Evolutionary conservation across 2,113 vertebrate species (phyloP).

Genomic region (Alligator mississippiensis): DNA sequence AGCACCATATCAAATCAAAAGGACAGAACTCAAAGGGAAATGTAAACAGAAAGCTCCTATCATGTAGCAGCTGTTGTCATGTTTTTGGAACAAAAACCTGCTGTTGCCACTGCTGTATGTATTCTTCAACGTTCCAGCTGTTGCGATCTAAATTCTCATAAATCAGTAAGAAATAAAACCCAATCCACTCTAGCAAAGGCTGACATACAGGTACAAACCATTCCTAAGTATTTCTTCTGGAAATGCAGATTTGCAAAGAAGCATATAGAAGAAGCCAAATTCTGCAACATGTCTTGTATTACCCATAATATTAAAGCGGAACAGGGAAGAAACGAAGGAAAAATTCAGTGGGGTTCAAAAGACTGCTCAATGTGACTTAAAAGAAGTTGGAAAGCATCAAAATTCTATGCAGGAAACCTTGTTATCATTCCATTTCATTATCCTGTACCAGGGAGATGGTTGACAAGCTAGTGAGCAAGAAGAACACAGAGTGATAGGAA

Average conservation of each 20-base stretch:
- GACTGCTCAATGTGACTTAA: conserved; percentile 49
- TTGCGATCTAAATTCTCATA: neutral
- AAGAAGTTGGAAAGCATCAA: neutral
- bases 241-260: neutral
- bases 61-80: neutral
- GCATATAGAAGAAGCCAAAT: neutral
- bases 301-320: conserved; percentile 2
- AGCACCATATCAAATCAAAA: neutral
- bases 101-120: neutral
- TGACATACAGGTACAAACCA: neutral
- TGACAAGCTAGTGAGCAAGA: neutral
- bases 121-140: neutral
- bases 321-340: neutral
- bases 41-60: neutral
- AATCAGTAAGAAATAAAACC: conserved; percentile 10
- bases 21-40: neutral
- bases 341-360: neutral
- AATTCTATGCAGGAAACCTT: neutral
- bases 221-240: neutral
- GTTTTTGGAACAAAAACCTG: neutral
- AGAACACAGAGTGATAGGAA: neutral
- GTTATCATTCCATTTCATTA: neutral
- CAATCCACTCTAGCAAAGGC: conserved; percentile 15
- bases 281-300: conserved; percentile 24
- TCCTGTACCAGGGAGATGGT: neutral